A percentile compares a stretch with the other conserved stretches of the same genome.
phyloP scores from a whole-genome alignment of 2,888 invertebrate species.

The Pyrgus malvae region DNA sequence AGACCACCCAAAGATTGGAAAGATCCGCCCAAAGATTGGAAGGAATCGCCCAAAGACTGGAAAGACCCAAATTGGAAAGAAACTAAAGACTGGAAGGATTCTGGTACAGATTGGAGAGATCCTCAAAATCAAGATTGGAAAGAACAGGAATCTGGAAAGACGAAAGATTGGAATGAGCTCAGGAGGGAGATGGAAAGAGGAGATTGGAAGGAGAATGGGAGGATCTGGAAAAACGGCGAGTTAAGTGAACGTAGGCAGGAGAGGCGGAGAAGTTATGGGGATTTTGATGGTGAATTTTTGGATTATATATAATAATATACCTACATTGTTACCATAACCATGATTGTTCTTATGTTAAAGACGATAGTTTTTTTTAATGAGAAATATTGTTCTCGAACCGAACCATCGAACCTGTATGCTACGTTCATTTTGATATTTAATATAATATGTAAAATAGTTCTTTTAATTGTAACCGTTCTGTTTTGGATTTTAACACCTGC shows the following conservation, averaged over 20 bases:
- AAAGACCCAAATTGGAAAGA: conserved; percentile 2
- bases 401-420: not conserved
- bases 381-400: not conserved
- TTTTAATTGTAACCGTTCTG: no score
- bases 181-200: conserved; percentile 1
- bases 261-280: conserved; percentile 57
- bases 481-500: no score
- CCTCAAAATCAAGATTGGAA: not conserved
- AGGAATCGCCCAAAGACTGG: not conserved
- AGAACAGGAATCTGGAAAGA: not conserved
- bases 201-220: conserved; percentile 2
- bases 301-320: not conserved
- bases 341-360: no score
- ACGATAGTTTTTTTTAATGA: no score
- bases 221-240: conserved; percentile 6
- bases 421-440: no score
- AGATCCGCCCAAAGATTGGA: not conserved
- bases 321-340: no score
- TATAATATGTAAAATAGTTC: no score
- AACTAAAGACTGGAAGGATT: conserved; percentile 5
- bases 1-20: not conserved
- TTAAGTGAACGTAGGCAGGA: conserved; percentile 28
- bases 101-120: not conserved
- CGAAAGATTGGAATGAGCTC: conserved; percentile 1
- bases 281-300: conserved; percentile 51